These are phyloP conservation scores for Formicarius rufipectus DNA, from an alignment of 2,113 vertebrate genomes.

Conservation along the genomic window DNA sequence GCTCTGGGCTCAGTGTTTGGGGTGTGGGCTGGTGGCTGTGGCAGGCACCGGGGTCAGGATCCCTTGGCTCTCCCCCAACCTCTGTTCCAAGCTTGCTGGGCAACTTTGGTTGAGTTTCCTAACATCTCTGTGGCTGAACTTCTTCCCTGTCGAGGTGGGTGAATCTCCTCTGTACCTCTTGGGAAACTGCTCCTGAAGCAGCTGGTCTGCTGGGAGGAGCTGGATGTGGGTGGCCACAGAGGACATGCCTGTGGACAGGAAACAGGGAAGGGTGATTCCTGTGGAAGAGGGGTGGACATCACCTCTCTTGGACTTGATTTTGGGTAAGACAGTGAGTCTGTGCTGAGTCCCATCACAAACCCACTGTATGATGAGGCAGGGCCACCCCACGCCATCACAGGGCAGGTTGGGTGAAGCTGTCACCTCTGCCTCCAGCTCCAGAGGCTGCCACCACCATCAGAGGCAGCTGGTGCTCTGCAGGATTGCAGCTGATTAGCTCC, in stretches of 20 bases:
- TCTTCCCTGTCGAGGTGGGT: not conserved
- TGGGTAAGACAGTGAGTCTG: not conserved
- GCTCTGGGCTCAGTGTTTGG: fast-evolving
- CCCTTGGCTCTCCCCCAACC: not conserved
- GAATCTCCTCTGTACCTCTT: not conserved
- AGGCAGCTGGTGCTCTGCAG: not conserved
- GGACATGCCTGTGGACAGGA: not conserved
- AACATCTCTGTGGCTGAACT: not conserved
- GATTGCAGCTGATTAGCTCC: not conserved
- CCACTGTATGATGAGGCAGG: fast-evolving
- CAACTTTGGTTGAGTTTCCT: conserved; percentile 7
- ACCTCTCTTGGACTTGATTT: not conserved
- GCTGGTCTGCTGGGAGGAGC: not conserved
- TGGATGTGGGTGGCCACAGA: not conserved
- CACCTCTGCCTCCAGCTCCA: not conserved
- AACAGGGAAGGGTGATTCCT: not conserved
- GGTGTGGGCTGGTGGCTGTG: not conserved
- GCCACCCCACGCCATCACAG: not conserved
- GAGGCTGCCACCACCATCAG: not conserved
- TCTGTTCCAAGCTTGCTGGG: not conserved
- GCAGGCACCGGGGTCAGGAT: not conserved
- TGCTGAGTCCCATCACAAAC: not conserved
- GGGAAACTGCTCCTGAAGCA: not conserved
- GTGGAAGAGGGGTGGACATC: not conserved
- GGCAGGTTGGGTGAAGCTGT: not conserved